Base-by-base conservation (phyloP, 2,113 vertebrate genomes). In the Halichoerus grypus region DNA sequence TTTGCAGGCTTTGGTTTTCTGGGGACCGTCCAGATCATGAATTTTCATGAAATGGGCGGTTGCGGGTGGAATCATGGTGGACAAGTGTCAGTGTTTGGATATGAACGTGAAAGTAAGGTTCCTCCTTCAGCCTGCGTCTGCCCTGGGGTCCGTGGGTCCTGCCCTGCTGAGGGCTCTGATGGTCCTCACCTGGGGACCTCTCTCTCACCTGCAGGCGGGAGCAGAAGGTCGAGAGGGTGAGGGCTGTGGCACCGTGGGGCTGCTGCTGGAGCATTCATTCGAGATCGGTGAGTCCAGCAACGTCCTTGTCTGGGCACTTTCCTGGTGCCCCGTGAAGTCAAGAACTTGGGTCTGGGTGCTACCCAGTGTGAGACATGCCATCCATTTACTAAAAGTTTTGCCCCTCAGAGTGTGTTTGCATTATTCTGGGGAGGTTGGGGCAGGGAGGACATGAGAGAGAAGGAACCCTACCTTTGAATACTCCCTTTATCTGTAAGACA, bases 221-320 rank as follows among this genome's bases (percentile, higher is more conserved):
- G 72, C 18, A 0, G 99, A 99, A 57, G 89, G 88, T 0, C 88
- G 99, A 87, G 99, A 99, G 39, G 89, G 98, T 0, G 99, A 99
- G 22, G 96, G 98, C 28, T 98, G 98, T 24, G 99, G 99, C 1
- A 98, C 99, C 1, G 98, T 99, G 49, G 97, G 80, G 0, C 97
- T 99, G 42, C 98, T 99, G 21, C 97, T 99, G n/a, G 99, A 99
- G 81, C 99, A 99, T 95, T 99, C 99, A 0, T 99, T 99, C 98
- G 99, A 99, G 98, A 98, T 99, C 2, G 99, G 99, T 99, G 82
- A 99, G 99, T 93, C 36, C 24, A 1, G 2, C 18, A 4, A 3
- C 7, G 7, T 59, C 7, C 28, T n/a, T 1, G 0, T 14, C 12
- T 51, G 4, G 7, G 13, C 21, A 1, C 11, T 31, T 21, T 12